These are phyloP conservation scores for Tenodera sinensis DNA, from an alignment of 2,888 invertebrate species.

Conservation along the genomic window DNA sequence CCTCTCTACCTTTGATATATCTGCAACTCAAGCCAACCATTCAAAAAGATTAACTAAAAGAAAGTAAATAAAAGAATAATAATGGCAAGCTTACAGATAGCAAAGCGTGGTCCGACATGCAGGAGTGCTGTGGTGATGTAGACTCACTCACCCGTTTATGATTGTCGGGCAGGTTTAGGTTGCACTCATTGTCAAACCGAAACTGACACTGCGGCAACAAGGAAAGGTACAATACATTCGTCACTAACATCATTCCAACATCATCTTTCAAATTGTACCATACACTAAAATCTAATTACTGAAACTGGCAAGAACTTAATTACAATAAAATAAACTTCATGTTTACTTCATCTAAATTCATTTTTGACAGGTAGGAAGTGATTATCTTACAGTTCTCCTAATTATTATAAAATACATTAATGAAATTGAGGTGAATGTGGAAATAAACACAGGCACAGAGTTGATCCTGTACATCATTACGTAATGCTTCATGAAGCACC, in stretches of 20 bases:
- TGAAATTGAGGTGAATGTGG: too few relatives aligned
- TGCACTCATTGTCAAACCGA: slow-evolving; percentile 99
- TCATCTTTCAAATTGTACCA: not conserved
- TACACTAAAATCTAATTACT: not conserved
- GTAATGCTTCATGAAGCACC: too few relatives aligned
- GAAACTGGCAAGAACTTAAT: not conserved
- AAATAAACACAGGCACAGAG: too few relatives aligned
- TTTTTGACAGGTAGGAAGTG: not conserved
- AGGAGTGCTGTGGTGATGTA: slow-evolving; percentile 30
- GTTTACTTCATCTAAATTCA: not conserved
- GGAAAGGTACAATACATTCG: slow-evolving; percentile 9
- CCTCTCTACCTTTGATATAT: not conserved
- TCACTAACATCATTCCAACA: not conserved
- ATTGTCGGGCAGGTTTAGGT: slow-evolving; percentile 94
- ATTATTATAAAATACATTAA: too few relatives aligned
- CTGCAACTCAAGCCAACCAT: not conserved
- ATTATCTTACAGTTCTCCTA: not conserved
- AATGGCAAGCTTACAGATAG: slow-evolving; percentile 57
- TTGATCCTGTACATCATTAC: too few relatives aligned
- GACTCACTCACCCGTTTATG: slow-evolving; percentile 91
- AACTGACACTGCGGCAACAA: slow-evolving; percentile 84
- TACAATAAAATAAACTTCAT: not conserved
- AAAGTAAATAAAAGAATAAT: slow-evolving; percentile 7
- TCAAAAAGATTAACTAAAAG: not conserved
- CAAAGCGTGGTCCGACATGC: slow-evolving; percentile 49